A percentile compares a stretch with the other conserved stretches of the same genome.
Evolutionary conservation across 2,888 invertebrate species (phyloP).

Genomic region (Busseola fusca): DNA sequence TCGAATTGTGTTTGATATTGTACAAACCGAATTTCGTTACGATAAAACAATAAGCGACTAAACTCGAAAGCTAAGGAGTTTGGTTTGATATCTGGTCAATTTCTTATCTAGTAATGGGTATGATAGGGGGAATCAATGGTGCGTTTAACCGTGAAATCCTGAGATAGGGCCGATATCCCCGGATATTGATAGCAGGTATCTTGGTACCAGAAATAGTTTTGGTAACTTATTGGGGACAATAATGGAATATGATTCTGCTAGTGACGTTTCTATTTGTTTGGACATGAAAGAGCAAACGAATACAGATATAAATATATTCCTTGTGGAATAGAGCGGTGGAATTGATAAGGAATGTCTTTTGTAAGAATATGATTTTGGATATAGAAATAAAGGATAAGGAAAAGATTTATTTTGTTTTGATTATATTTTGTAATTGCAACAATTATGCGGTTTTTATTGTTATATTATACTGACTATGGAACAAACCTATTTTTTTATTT

Average conservation of each 20-base stretch:
- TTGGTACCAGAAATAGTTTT: constrained; percentile 79
- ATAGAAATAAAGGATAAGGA: not conserved
- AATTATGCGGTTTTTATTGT: not conserved
- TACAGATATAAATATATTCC: constrained; percentile 21
- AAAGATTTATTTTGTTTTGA: not conserved
- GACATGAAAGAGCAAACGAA: constrained; percentile 48
- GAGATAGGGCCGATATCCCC: constrained; percentile 83
- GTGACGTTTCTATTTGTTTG: constrained; percentile 63
- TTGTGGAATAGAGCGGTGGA: constrained; percentile 6
- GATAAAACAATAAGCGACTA: constrained; percentile 68
- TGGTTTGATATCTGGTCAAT: constrained; percentile 81
- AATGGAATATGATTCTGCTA: constrained; percentile 69
- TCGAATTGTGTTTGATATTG: constrained; percentile 32
- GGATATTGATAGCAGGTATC: constrained; percentile 86
- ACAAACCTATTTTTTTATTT: not conserved
- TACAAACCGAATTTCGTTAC: constrained; percentile 46
- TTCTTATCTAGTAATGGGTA: constrained; percentile 83
- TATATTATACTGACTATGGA: not conserved
- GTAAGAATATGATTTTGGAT: not conserved
- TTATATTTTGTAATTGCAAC: too few relatives aligned
- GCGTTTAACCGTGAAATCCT: constrained; percentile 87
- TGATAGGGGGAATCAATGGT: constrained; percentile 82
- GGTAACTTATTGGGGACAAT: constrained; percentile 77
- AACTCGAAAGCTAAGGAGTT: constrained; percentile 70
- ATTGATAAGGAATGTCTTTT: constrained; percentile 24